A percentile compares a stretch with the other conserved stretches of the same genome.
These are phyloP conservation scores for Lycia hirtaria DNA, from an alignment of 2,888 invertebrate genomes.

Conservation along the genomic window DNA sequence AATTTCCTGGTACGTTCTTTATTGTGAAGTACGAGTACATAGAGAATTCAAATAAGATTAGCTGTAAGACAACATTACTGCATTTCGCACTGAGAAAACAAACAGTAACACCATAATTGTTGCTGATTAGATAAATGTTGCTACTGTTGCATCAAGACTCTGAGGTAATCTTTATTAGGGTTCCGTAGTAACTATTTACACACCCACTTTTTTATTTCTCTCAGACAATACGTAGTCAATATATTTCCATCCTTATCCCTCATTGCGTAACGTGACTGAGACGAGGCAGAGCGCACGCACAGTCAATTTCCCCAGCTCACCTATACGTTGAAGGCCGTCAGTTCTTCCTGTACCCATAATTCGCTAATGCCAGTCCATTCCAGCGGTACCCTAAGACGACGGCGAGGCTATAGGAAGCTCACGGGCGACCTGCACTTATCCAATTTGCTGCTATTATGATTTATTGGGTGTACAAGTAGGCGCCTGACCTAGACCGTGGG, in stretches of 20 bases:
- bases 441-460: conserved; percentile 82
- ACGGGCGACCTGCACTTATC: conserved; percentile 74
- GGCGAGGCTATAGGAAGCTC: conserved; percentile 79
- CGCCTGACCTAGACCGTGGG: conserved; percentile 75
- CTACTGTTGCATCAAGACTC: too few relatives aligned
- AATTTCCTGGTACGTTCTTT: neutral
- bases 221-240: too few relatives aligned
- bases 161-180: too few relatives aligned
- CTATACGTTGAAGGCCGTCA: conserved; percentile 28
- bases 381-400: conserved; percentile 63
- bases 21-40: neutral
- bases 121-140: neutral
- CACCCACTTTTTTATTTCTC: too few relatives aligned
- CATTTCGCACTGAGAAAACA: neutral
- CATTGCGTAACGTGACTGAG: too few relatives aligned
- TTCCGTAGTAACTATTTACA: too few relatives aligned
- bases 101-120: neutral
- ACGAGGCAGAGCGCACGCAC: conserved; percentile 1
- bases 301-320: conserved; percentile 14
- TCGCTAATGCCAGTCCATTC: conserved; percentile 29
- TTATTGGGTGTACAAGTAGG: conserved; percentile 73
- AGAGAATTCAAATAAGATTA: neutral
- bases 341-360: conserved; percentile 30
- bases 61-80: neutral
- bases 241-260: too few relatives aligned